Conservation (phyloP, 2,113 vertebrate species). For the Poeciliopsis turrubarensis region DNA sequence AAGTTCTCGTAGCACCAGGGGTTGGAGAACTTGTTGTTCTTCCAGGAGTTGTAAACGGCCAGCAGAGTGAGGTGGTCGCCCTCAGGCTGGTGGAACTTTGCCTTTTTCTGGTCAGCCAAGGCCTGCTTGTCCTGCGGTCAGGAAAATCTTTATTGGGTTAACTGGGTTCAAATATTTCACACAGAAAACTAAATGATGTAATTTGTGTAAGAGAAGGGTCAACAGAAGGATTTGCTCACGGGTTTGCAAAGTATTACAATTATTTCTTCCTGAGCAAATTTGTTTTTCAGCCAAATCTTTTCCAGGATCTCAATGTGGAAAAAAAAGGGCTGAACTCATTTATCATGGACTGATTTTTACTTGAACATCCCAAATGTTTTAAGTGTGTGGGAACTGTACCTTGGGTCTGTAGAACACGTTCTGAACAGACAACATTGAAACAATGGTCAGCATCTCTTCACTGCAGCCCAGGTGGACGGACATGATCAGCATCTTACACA, state of each 20-base stretch:
- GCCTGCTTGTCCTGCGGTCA: conserved; percentile 92
- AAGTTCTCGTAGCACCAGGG: conserved; percentile 99
- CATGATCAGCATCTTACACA: conserved; percentile 99
- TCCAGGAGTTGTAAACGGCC: conserved; percentile 99
- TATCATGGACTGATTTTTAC: too few relatives aligned
- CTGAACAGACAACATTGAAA: conserved; percentile 98
- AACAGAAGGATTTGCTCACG: too few relatives aligned
- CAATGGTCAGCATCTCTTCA: conserved; percentile 97
- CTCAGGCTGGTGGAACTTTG: conserved; percentile 98
- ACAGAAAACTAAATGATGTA: not conserved
- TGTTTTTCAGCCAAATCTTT: too few relatives aligned
- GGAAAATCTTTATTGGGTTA: not conserved
- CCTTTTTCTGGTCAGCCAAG: conserved; percentile 97
- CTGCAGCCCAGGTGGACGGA: conserved; percentile 97
- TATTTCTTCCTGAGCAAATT: too few relatives aligned
- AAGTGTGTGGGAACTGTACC: conserved; percentile 70
- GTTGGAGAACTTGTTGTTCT: conserved; percentile 99
- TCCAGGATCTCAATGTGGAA: too few relatives aligned
- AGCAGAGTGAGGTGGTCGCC: conserved; percentile 96
- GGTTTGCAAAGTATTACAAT: too few relatives aligned
- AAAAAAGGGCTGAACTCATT: too few relatives aligned
- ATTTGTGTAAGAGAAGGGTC: not conserved
- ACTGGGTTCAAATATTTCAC: not conserved
- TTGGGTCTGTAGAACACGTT: conserved; percentile 98
- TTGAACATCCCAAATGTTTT: too few relatives aligned